Conservation (phyloP, 2,113 vertebrate species). For the Bolborhynchus lineola region DNA sequence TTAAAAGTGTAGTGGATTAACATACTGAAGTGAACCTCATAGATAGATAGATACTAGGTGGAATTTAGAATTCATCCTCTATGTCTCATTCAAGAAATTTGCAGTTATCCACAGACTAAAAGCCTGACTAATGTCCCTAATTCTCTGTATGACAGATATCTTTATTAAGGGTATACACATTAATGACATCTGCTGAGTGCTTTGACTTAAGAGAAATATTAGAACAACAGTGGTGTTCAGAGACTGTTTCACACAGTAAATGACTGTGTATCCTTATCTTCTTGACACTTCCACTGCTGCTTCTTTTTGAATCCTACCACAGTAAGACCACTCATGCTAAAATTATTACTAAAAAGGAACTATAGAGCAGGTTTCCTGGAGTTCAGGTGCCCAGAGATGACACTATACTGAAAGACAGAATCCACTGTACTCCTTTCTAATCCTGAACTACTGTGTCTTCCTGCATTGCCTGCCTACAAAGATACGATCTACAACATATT, state of each 20-base stretch:
- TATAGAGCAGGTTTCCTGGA: background rate
- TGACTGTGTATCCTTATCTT: background rate
- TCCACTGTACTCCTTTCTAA: background rate
- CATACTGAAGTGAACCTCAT: background rate
- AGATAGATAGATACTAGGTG: accelerated
- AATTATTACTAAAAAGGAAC: background rate
- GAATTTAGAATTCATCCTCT: background rate
- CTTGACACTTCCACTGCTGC: background rate
- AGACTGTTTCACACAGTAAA: background rate
- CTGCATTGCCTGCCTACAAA: background rate
- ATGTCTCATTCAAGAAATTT: background rate
- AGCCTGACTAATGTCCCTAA: slow-evolving; percentile 42
- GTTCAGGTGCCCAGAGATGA: background rate
- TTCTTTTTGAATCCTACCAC: background rate
- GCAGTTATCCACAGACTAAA: background rate
- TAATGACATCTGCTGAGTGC: slow-evolving; percentile 11
- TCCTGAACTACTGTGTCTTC: background rate
- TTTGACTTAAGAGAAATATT: slow-evolving; percentile 15
- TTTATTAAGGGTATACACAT: slow-evolving; percentile 2
- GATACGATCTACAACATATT: background rate
- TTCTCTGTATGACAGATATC: background rate
- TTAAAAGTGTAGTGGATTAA: background rate
- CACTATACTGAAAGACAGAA: background rate
- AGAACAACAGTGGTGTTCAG: background rate
- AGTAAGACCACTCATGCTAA: background rate